Conservation (phyloP, 2,888 invertebrate species). For the Drosophila percnosoma region DNA sequence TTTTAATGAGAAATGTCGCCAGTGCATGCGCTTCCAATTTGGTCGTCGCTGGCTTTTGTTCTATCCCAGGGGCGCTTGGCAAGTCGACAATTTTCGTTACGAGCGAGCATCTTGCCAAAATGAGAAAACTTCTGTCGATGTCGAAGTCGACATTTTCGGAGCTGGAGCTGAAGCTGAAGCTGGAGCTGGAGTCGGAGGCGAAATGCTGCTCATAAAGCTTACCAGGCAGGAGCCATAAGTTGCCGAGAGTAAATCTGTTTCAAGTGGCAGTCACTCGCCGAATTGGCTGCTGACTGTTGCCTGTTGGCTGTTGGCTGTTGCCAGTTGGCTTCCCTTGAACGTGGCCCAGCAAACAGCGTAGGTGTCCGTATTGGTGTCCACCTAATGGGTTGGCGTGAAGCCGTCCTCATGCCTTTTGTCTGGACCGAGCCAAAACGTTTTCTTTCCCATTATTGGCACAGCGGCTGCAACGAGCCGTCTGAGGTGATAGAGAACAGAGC, state of each 20-base stretch:
- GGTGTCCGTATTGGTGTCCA: constrained; percentile 40
- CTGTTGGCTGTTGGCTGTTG: background rate
- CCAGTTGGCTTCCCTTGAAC: constrained; percentile 41
- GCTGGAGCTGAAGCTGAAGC: constrained; percentile 15
- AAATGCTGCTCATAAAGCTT: constrained; percentile 48
- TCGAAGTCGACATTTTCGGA: constrained; percentile 41
- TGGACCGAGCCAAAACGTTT: constrained; percentile 44
- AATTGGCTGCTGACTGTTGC: constrained; percentile 63
- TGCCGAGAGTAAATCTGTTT: constrained; percentile 80
- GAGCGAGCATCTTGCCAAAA: constrained; percentile 74
- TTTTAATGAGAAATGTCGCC: constrained; percentile 77
- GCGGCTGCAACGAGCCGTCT: constrained; percentile 70
- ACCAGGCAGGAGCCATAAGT: constrained; percentile 60
- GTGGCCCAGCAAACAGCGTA: constrained; percentile 13
- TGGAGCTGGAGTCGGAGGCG: constrained; percentile 21
- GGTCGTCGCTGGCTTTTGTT: constrained; percentile 31
- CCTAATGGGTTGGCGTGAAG: constrained; percentile 9
- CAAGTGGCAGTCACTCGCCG: constrained; percentile 67
- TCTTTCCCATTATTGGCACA: constrained; percentile 78
- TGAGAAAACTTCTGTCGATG: constrained; percentile 78
- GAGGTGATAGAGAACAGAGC: constrained; percentile 19
- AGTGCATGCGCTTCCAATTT: constrained; percentile 62
- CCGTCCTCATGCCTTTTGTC: constrained; percentile 39
- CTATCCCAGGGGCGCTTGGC: constrained; percentile 65
- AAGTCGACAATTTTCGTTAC: constrained; percentile 77